Base-by-base conservation (phyloP, 2,113 vertebrate species). In the Leptodactylus fuscus region DNA sequence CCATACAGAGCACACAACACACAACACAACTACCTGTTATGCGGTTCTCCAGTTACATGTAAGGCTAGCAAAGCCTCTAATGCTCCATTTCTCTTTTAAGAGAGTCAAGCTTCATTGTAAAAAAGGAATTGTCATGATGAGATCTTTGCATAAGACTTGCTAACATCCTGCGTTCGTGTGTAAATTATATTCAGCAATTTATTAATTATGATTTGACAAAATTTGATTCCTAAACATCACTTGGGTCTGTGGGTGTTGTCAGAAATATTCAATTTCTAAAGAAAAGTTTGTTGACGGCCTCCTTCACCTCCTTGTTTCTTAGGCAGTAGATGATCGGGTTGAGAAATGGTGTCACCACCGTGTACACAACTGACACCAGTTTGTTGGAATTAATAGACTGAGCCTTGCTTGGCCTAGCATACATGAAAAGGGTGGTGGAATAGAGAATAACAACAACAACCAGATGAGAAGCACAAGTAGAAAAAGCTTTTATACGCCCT, bases 261-360 rank as follows among this genome's bases (percentile, higher is more conserved):
- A 2, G 41, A 75, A 24, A 24, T 20, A 69, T 38, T 53, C n/a
- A 82, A 1, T 24, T 82, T 34, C 8, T 73, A 18, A 16, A 27
- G 60, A 51, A 10, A 85, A 53, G 76, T 29, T 88, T 93, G 67
- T 60, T 81, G 9, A 91, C 65, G 20, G 76, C 87, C 22, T 81
- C 44, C 18, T 91, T 91, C 8, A 92, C 90, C 83, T 93, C 88
- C 62, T 89, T 82, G 32, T 92, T 92, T 55, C 91, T 91, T 60
- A 91, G 81, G 44, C 88, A 91, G 55, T 91, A 93, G 77, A 91
- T 91, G 48, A 92, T 89, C 0, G 91, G 90, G 77, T 91, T 92
- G 32, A 91, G 51, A 75, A 91, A 83, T 13, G 90, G 90, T 8
- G 90, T 88, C 32, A 91, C 32, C 3, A 90, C 87, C 49, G 88